These are phyloP conservation scores for Chelmon rostratus DNA, from an alignment of 2,797 vertebrate species.

Conservation along the genomic window DNA sequence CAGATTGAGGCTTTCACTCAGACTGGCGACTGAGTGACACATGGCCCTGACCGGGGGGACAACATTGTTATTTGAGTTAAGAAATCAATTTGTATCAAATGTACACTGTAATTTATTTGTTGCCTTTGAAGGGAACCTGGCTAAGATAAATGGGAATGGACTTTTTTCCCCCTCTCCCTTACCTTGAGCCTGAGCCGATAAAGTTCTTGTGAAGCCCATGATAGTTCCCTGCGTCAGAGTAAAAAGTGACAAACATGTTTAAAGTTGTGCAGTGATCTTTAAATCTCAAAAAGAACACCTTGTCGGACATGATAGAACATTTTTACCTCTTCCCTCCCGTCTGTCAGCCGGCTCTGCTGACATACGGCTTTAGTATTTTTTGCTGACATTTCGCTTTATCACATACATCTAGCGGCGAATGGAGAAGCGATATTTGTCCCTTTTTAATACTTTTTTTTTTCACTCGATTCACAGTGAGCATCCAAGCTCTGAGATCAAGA, in stretches of 20 bases:
- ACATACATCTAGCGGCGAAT: slow-evolving; percentile 91
- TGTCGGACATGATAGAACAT: slow-evolving; percentile 99
- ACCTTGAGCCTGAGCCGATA: slow-evolving; percentile 92
- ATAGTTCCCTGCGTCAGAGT: slow-evolving; percentile 96
- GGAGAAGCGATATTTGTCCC: slow-evolving; percentile 90
- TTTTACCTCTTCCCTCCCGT: slow-evolving; percentile 98
- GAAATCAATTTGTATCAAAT: slow-evolving; percentile 99
- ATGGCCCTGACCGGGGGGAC: slow-evolving; percentile 98
- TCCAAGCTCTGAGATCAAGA: slow-evolving; percentile 85
- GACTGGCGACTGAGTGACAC: slow-evolving; percentile 97
- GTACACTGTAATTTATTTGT: slow-evolving; percentile 99
- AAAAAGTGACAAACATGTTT: slow-evolving; percentile 99
- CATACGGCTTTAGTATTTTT: slow-evolving; percentile 96
- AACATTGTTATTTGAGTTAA: slow-evolving; percentile 99
- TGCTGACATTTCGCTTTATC: slow-evolving; percentile 99
- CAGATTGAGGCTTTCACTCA: slow-evolving; percentile 99
- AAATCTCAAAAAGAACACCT: slow-evolving; percentile 99
- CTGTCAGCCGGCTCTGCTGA: slow-evolving; percentile 95
- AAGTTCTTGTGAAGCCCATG: slow-evolving; percentile 99
- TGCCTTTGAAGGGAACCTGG: slow-evolving; percentile 99
- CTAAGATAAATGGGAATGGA: slow-evolving; percentile 99
- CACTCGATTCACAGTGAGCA: slow-evolving; percentile 81
- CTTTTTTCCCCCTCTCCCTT: slow-evolving; percentile 79
- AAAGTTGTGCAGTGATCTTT: slow-evolving; percentile 99
- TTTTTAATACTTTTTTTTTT: slow-evolving; percentile 78